phyloP scores from a whole-genome alignment of 2,797 vertebrate genomes.

The Intellagama lesueurii region DNA sequence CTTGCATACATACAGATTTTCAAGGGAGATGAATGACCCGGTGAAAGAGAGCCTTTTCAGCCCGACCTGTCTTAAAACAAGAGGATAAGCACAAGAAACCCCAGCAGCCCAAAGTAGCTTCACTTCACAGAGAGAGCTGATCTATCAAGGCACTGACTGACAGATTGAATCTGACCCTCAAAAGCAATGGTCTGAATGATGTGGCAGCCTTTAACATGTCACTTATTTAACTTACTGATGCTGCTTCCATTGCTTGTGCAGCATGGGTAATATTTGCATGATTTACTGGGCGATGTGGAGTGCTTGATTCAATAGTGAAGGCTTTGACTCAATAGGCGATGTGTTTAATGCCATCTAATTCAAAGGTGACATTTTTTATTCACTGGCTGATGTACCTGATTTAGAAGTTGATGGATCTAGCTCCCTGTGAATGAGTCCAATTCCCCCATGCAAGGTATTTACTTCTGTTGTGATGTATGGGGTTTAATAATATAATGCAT shows the following conservation, averaged over 20 bases:
- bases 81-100: constrained; percentile 22
- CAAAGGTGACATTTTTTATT: constrained; percentile 80
- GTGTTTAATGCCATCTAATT: constrained; percentile 76
- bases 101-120: constrained; percentile 36
- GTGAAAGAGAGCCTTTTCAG: not conserved
- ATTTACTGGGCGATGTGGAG: constrained; percentile 78
- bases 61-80: not conserved
- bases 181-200: constrained; percentile 79
- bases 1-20: not conserved
- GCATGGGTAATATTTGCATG: constrained; percentile 79
- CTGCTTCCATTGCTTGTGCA: constrained; percentile 74
- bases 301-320: constrained; percentile 81
- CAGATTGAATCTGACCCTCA: constrained; percentile 73
- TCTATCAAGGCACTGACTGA: constrained; percentile 62
- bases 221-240: constrained; percentile 78
- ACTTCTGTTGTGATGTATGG: constrained; percentile 77
- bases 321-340: constrained; percentile 80
- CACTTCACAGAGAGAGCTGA: constrained; percentile 57
- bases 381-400: constrained; percentile 80
- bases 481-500: constrained; percentile 78
- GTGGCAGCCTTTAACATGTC: constrained; percentile 76
- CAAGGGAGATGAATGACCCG: not conserved
- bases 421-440: constrained; percentile 75
- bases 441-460: constrained; percentile 73
- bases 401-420: constrained; percentile 82